Base-by-base conservation (phyloP, 2,797 vertebrate genomes). In the Heliangelus exortis region DNA sequence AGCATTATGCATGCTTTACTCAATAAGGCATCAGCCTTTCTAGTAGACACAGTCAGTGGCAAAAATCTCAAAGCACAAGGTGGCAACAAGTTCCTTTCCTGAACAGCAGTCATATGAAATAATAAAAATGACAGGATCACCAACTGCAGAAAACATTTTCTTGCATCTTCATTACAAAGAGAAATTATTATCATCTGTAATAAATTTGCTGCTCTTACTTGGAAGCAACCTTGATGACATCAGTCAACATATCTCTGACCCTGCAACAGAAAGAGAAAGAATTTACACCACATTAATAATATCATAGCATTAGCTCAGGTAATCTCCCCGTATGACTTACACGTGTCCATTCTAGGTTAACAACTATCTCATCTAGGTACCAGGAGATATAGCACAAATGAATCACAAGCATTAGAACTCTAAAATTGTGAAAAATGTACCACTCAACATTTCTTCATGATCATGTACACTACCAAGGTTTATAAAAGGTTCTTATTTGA, bases 181-280 rank as follows among this genome's bases (percentile, higher is more conserved):
- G 13, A 85, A 47, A 73, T 77, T 22, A 63, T 36, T 69, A 16
- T 61, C 13, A 50, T 73, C 51, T 54, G 11, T 51, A 79, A 45
- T 47, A 92, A 53, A 88, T 78, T 31, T 92, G 43, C 14, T 50
- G 43, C 50, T 91, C 98, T 98, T 98, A 99, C 98, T 98, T 99
- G 76, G 98, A 98, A 86, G 99, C 98, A 81, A 98, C 97, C 97
- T 98, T 99, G 95, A 99, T 98, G 87, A 98, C 97, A 83, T 99
- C 98, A 2, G 98, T 97, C 96, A 99, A 97, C 96, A 98, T 98
- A 97, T 99, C 99, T 96, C 99, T 98, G 93, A 98, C 98, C 99
- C 99, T 99, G 98, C 54, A 90, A 92, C 10, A 71, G 43, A 93
- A 63, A 95, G 17, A 87, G 84, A 90, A 95, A 63, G 9, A 91